Evolutionary conservation across 2,888 invertebrate species (phyloP).

Genomic region (Meganola albula): DNA sequence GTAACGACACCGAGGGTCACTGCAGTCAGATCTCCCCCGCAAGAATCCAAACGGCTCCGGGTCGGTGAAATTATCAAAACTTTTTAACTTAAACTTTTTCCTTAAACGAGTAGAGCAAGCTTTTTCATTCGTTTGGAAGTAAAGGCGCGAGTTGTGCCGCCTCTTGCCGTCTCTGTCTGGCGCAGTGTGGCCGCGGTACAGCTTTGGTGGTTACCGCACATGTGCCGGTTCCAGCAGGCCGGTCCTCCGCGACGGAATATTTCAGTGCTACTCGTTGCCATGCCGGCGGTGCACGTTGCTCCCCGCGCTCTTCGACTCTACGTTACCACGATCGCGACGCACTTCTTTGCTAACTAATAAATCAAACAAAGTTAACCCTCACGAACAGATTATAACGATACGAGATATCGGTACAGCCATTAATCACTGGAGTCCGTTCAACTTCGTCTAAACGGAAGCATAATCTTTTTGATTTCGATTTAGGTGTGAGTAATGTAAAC

Average conservation of each 20-base stretch:
- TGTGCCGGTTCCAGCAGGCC: slow-evolving; percentile 46
- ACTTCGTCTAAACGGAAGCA: slow-evolving; percentile 46
- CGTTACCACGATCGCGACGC: slow-evolving; percentile 60
- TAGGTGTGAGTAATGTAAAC: slow-evolving; percentile 61
- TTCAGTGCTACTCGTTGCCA: slow-evolving; percentile 64
- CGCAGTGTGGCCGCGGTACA: slow-evolving; percentile 32
- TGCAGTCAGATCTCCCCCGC: slow-evolving; percentile 61
- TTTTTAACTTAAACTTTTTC: slow-evolving; percentile 74
- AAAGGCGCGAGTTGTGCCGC: slow-evolving; percentile 37
- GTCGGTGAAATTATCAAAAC: slow-evolving; percentile 71
- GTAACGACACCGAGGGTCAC: slow-evolving; percentile 69
- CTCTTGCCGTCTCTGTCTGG: slow-evolving; percentile 50
- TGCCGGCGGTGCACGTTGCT: slow-evolving; percentile 61
- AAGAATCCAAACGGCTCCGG: slow-evolving; percentile 51
- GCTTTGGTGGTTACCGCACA: slow-evolving; percentile 41
- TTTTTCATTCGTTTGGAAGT: slow-evolving; percentile 56
- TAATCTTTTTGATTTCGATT: slow-evolving; percentile 54
- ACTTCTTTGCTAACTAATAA: slow-evolving; percentile 65
- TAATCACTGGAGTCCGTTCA: slow-evolving; percentile 57
- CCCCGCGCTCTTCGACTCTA: slow-evolving; percentile 37
- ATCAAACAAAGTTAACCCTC: slow-evolving; percentile 63
- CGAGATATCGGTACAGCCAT: slow-evolving; percentile 64
- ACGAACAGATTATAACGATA: slow-evolving; percentile 65
- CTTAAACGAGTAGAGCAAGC: slow-evolving; percentile 54
- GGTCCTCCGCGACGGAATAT: slow-evolving; percentile 31